These are phyloP conservation scores for Phrynocephalus forsythii DNA, from an alignment of 2,797 vertebrate genomes.

Conservation along the genomic window DNA sequence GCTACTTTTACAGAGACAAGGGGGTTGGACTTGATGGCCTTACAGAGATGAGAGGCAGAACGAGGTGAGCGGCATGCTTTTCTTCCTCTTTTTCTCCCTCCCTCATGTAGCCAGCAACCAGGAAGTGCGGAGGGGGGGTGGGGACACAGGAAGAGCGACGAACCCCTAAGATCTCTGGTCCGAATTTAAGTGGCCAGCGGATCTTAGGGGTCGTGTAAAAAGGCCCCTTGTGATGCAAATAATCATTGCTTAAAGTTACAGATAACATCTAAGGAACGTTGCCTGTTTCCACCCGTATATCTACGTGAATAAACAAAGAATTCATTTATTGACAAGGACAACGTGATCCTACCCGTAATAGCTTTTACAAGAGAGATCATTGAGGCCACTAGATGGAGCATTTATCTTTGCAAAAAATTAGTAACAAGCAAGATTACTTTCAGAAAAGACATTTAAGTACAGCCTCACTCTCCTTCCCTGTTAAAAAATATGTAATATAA, in stretches of 20 bases:
- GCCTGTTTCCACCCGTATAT: background rate
- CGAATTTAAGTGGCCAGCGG: too few relatives aligned
- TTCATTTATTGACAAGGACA: constrained; percentile 20
- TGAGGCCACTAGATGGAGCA: constrained; percentile 80
- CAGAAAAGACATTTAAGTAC: background rate
- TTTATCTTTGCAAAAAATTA: constrained; percentile 64
- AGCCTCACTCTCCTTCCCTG: constrained; percentile 7
- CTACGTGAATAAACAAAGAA: constrained; percentile 1
- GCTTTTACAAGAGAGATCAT: constrained; percentile 53
- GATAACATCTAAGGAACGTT: constrained; percentile 13
- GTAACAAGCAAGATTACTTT: constrained; percentile 38
- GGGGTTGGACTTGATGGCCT: too few relatives aligned
- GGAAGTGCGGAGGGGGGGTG: too few relatives aligned
- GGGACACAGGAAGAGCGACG: too few relatives aligned
- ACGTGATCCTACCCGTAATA: constrained; percentile 29
- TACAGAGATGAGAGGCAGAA: too few relatives aligned
- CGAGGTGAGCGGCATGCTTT: too few relatives aligned
- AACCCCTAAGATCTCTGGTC: too few relatives aligned
- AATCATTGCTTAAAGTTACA: constrained; percentile 35
- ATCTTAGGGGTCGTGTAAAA: too few relatives aligned
- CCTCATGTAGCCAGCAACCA: too few relatives aligned
- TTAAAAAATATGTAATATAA: constrained; percentile 4
- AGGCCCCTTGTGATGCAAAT: constrained; percentile 49
- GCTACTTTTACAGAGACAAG: too few relatives aligned
- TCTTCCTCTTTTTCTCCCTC: too few relatives aligned